Base-by-base conservation (phyloP, 2,888 invertebrate species). In the Cryptophagus acutangulus region DNA sequence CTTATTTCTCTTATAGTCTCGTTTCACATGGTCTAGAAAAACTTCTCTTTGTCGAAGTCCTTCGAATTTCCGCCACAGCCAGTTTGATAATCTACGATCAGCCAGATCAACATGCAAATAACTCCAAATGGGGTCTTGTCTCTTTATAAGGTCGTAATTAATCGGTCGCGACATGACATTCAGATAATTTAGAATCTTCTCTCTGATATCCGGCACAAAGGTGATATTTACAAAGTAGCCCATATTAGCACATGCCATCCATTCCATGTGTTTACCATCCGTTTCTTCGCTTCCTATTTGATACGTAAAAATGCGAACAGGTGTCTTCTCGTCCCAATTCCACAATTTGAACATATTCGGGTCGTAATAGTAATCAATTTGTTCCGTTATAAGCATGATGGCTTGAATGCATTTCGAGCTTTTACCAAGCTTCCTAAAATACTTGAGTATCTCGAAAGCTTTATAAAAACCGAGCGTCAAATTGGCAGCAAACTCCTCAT, bases 321-420 rank as follows among this genome's bases (percentile, higher is more conserved):
- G 84, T 70, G 84, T 84, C 26, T 52, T 36, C 20, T 53, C 74
- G 81, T 84, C 83, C 51, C 54, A 49, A 69, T 95, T 97, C 70
- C 84, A 87, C 46, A 77, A 74, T 60, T 87, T 79, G 68, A 97
- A 97, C 37, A 94, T 80, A 57, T 90, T 86, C 12, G 52, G 57
- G 62, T 89, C 82, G 70, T 86, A 93, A 61, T 85, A 87, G 62
- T 92, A 90, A 29, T 96, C 94, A 8, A 96, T 88, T 12, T 96
- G 96, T 71, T 99, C 99, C 9, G 96, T 95, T 55, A 99, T 86
- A 52, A 99, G 73, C 95, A 99, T 96, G 59, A 99, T 96, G 14
- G 95, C 95, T 73, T 94, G 87, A 71, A 91, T 91, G 65, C 88
- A 88, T 51, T 76, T 51, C 1, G 63, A 57, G 40, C 60, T 64